Evolutionary conservation across 2,888 invertebrate species (phyloP), one percentile per base, ranked within the genome.

Genomic region (Ophioninae sp.): DNA sequence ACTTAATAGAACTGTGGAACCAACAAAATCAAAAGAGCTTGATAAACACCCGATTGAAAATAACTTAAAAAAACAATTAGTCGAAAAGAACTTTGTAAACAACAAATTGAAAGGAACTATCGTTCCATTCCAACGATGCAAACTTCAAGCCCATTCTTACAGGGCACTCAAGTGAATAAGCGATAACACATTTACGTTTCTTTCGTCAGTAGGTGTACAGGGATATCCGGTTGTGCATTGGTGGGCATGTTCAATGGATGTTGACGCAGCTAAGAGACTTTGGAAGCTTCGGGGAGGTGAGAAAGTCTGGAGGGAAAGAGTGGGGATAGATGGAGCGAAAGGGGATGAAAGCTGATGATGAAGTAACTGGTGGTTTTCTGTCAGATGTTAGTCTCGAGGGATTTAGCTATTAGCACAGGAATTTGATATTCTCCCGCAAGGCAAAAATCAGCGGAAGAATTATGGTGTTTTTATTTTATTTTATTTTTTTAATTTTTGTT

Each of bases 121-220:
- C 30, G 30, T 30, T 30, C 2, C 30, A 30, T 30, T 30, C 30
- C 30, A 30, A 30, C 3, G 30, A 30, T 3, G 30, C 30, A 30
- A 30, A 30, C 30, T 1, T 30, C 30, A 83, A 83, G 81, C 39
- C 81, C 20, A 64, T 41, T 77, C 80, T 69, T 80, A 80, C 78
- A 69, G 78, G 50, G 57, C 69, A 64, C 50, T 74, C 73, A 77
- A 44, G 80, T 56, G 73, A 69, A 77, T 77, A 73, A 72, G 59
- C 77, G 81, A 83, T 83, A 83, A 83, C 74, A 67, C 57, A 68
- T 74, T 69, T 65, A 69, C 57, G 61, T 39, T 64, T 74, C 64
- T 81, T 77, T 61, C 17, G 23, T 7, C 10, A 37, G 6, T 30
- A 56, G 8, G 6, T 0, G 7, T 69, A 56, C 57, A n/a, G 30